These are phyloP conservation scores for Drosophila equinoxialis DNA, from an alignment of 1,140 invertebrate genomes.

Conservation along the genomic window DNA sequence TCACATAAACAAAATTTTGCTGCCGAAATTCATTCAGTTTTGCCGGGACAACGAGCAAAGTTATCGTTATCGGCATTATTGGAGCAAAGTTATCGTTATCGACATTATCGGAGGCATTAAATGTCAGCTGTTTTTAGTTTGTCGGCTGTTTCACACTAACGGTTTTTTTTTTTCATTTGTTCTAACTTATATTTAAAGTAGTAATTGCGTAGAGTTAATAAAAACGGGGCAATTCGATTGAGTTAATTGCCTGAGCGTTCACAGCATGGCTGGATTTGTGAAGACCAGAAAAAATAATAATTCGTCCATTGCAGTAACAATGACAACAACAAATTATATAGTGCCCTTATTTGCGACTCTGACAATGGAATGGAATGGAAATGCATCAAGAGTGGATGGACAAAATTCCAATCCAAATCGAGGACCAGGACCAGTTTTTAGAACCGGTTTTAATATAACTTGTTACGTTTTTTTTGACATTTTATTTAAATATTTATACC, in stretches of 20 bases:
- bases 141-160: too few relatives aligned
- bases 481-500: slow-evolving; percentile 25
- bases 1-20: neutral
- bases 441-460: too few relatives aligned
- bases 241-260: neutral
- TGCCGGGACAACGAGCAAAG: too few relatives aligned
- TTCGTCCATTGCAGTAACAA: slow-evolving; percentile 22
- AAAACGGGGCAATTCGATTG: slow-evolving; percentile 32
- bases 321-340: slow-evolving; percentile 59
- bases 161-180: too few relatives aligned
- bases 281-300: slow-evolving; percentile 46
- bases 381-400: neutral
- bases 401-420: neutral
- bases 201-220: too few relatives aligned
- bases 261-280: slow-evolving; percentile 62
- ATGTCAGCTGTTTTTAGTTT: too few relatives aligned
- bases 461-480: slow-evolving; percentile 6
- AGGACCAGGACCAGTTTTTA: neutral
- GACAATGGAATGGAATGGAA: slow-evolving; percentile 20
- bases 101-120: too few relatives aligned
- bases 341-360: slow-evolving; percentile 13
- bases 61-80: too few relatives aligned
- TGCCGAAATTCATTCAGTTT: neutral
- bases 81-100: too few relatives aligned
- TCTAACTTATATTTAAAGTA: too few relatives aligned